Evolutionary conservation across 2,888 invertebrate species (phyloP).

Genomic region (Galeruca laticollis): DNA sequence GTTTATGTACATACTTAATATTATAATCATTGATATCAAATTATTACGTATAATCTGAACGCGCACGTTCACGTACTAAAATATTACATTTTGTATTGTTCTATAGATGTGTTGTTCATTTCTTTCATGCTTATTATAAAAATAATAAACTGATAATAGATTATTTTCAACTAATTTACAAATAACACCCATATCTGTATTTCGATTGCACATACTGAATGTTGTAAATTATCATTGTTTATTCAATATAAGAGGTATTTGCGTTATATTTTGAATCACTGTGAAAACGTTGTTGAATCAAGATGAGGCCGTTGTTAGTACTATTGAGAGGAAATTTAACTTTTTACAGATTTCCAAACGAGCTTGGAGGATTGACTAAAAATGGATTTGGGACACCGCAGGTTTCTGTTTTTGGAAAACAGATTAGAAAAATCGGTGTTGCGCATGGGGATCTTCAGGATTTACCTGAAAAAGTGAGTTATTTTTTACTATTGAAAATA

Average conservation of each 20-base stretch:
- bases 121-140: slow-evolving; percentile 17
- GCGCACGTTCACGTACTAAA: background rate
- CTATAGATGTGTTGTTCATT: slow-evolving; percentile 10
- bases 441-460: slow-evolving; percentile 33
- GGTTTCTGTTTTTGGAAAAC: slow-evolving; percentile 18
- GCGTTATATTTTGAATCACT: background rate
- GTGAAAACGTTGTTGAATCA: slow-evolving; percentile 16
- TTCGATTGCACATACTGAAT: slow-evolving; percentile 8
- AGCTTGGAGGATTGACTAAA: slow-evolving; percentile 30
- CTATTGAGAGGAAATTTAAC: slow-evolving; percentile 28
- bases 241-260: slow-evolving; percentile 24
- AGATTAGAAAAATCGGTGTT: slow-evolving; percentile 27
- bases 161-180: slow-evolving; percentile 12
- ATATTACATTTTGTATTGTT: background rate
- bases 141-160: slow-evolving; percentile 5
- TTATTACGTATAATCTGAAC: background rate
- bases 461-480: slow-evolving; percentile 33
- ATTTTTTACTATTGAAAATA: too few species aligned
- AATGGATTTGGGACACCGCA: slow-evolving; percentile 6
- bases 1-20: background rate
- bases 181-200: slow-evolving; percentile 3
- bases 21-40: slow-evolving; percentile 4
- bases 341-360: slow-evolving; percentile 37
- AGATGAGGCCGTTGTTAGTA: slow-evolving; percentile 28
- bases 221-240: slow-evolving; percentile 28